phyloP scores from a whole-genome alignment of 2,888 invertebrate genomes.

The Cephus sareptanus region DNA sequence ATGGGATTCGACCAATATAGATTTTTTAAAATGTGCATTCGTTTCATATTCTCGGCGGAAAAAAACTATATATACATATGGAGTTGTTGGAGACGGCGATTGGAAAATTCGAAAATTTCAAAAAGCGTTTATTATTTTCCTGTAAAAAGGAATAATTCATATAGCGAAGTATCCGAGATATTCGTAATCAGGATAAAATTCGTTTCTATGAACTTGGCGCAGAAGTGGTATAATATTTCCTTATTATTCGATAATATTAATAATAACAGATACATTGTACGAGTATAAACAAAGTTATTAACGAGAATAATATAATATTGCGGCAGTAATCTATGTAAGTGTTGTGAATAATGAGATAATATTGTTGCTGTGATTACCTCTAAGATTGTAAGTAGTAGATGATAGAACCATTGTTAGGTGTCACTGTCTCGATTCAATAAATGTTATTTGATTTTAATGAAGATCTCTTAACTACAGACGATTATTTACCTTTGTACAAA shows the following conservation, averaged over 20 bases:
- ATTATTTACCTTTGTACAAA: not conserved
- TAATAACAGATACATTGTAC: conserved; percentile 56
- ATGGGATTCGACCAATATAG: not conserved
- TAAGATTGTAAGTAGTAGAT: conserved; percentile 66
- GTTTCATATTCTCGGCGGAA: no score
- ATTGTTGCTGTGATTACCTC: conserved; percentile 67
- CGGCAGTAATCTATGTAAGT: conserved; percentile 66
- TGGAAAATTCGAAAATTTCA: not conserved
- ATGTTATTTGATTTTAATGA: conserved; percentile 65
- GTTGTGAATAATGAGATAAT: conserved; percentile 67
- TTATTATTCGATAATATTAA: conserved; percentile 54
- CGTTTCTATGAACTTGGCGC: not conserved
- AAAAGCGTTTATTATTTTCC: not conserved
- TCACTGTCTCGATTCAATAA: conserved; percentile 66
- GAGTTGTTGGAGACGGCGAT: not conserved
- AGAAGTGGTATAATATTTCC: conserved; percentile 17
- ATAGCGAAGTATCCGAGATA: not conserved
- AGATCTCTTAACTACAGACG: not conserved
- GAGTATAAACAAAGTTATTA: conserved; percentile 61
- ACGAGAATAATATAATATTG: conserved; percentile 62
- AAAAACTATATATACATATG: not conserved
- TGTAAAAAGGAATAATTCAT: not conserved
- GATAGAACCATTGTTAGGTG: conserved; percentile 64
- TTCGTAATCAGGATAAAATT: not conserved
- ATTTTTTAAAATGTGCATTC: not conserved